These are phyloP conservation scores for Solenodon paradoxus DNA, from an alignment of 2,113 vertebrate species.

Conservation along the genomic window DNA sequence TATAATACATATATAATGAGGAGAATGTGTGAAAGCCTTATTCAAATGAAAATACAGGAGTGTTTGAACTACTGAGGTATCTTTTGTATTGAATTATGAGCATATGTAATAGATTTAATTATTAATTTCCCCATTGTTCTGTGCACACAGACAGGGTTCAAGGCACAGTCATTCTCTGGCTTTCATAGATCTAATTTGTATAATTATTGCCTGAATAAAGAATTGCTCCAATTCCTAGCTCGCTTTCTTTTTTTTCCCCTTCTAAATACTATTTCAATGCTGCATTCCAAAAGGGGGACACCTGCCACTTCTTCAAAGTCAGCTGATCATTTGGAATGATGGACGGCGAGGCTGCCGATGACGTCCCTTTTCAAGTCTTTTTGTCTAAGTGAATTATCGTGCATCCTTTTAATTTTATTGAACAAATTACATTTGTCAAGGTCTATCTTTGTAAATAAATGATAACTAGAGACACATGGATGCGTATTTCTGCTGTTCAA, in stretches of 20 bases:
- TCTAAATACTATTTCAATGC: slow-evolving; percentile 80
- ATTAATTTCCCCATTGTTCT: slow-evolving; percentile 93
- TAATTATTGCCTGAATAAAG: slow-evolving; percentile 94
- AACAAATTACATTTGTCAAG: slow-evolving; percentile 88
- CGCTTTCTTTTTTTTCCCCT: slow-evolving; percentile 67
- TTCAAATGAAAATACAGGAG: slow-evolving; percentile 90
- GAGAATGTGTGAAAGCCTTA: slow-evolving; percentile 87
- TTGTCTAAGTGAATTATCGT: slow-evolving; percentile 87
- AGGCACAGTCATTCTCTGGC: slow-evolving; percentile 91
- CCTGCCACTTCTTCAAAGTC: slow-evolving; percentile 87
- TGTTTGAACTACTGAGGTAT: slow-evolving; percentile 86
- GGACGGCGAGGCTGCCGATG: slow-evolving; percentile 74
- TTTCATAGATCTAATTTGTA: slow-evolving; percentile 99
- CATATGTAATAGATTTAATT: slow-evolving; percentile 99
- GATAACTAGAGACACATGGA: slow-evolving; percentile 87
- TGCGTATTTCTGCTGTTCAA: slow-evolving; percentile 85
- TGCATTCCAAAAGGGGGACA: slow-evolving; percentile 86
- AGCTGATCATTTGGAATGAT: slow-evolving; percentile 83
- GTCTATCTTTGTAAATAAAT: slow-evolving; percentile 90
- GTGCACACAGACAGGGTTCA: slow-evolving; percentile 89
- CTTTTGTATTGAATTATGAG: slow-evolving; percentile 94
- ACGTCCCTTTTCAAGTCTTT: slow-evolving; percentile 84
- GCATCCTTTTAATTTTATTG: slow-evolving; percentile 89
- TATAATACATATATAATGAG: slow-evolving; percentile 88
- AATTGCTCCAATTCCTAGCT: slow-evolving; percentile 82